Conservation (phyloP, 2,113 vertebrate genomes). For the Dicentrarchus labrax region DNA sequence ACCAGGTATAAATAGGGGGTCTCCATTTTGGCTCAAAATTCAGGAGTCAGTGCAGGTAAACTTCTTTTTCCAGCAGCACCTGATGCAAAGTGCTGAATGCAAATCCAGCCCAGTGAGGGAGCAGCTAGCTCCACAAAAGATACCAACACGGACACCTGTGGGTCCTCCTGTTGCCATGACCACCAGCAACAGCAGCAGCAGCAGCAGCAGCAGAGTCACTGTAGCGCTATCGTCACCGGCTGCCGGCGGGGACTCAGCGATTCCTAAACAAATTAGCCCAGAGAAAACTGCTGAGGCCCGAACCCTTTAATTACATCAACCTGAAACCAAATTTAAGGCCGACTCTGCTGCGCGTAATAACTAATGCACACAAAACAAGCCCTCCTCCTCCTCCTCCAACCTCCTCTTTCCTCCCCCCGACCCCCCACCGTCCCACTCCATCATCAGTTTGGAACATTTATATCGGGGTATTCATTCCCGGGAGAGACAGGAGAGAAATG, state of each 20-base stretch:
- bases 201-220: conserved; percentile 24
- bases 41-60: not conserved
- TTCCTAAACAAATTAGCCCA: conserved; percentile 76
- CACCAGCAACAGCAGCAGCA: conserved; percentile 58
- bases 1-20: not conserved
- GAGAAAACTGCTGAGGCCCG: conserved; percentile 69
- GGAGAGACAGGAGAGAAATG: conserved; percentile 72
- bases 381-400: not conserved
- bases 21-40: not conserved
- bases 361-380: conserved; percentile 63
- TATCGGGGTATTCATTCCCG: conserved; percentile 60
- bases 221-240: conserved; percentile 18
- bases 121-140: conserved; percentile 46
- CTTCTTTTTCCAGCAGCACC: conserved; percentile 25
- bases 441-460: conserved; percentile 62
- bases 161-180: conserved; percentile 68
- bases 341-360: conserved; percentile 54
- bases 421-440: conserved; percentile 46
- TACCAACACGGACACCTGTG: conserved; percentile 65
- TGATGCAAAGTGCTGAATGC: conserved; percentile 39
- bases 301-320: conserved; percentile 75
- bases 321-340: conserved; percentile 66
- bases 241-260: conserved; percentile 40
- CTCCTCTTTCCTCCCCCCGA: too few relatives aligned
- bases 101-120: conserved; percentile 27